A percentile compares a stretch with the other conserved stretches of the same genome.
phyloP scores from a whole-genome alignment of 2,113 vertebrate species.

The Mobula birostris region DNA sequence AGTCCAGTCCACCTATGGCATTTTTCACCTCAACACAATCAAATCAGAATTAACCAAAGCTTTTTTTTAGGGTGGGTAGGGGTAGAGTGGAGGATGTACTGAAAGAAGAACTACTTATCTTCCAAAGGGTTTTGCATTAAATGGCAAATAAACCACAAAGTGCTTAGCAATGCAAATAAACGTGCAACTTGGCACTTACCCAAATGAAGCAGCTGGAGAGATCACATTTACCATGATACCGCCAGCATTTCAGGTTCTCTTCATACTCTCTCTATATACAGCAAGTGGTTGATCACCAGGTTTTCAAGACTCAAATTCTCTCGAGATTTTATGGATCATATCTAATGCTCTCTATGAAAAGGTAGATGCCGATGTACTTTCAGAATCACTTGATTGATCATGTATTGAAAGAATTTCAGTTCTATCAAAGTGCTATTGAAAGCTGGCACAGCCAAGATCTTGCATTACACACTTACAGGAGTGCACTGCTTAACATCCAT shows the following conservation, averaged over 20 bases:
- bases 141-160: background rate
- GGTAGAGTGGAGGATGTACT: no score
- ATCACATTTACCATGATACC: background rate
- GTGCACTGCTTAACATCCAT: no score
- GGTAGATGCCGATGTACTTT: background rate
- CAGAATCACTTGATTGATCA: background rate
- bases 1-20: background rate
- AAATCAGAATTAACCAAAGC: background rate
- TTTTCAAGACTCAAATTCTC: background rate
- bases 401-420: background rate
- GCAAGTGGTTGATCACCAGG: background rate
- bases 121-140: background rate
- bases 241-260: background rate
- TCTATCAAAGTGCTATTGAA: background rate
- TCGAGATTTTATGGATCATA: background rate
- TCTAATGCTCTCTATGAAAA: background rate
- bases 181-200: background rate
- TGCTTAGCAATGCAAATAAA: no score
- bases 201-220: background rate
- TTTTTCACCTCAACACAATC: background rate
- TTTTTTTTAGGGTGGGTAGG: no score
- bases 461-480: no score
- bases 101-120: background rate
- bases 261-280: background rate
- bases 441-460: background rate